Evolutionary conservation across 2,888 invertebrate genomes (phyloP), one percentile per base, ranked within the genome.

Genomic region (Adelognathus sp.): DNA sequence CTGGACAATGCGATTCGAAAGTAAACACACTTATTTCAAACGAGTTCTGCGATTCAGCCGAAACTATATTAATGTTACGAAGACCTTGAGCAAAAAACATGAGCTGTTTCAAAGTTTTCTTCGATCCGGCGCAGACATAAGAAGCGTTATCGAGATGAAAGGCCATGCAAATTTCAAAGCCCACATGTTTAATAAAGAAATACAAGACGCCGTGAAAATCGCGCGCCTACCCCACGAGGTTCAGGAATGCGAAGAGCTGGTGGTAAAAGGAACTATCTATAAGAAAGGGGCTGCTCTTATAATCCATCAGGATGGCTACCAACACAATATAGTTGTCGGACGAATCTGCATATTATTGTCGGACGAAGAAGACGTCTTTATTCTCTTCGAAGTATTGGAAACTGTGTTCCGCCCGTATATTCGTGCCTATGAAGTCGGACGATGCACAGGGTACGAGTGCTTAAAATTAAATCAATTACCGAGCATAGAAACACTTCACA

Each of bases 11-110:
- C 39, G 76, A n/a, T 84, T 82, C 63, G 84, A 84, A 61, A 82
- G 82, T 27, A 84, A 85, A 64, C 84, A 85, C 46, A 41, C 69
- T 3, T 84, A 79, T 76, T 81, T 85, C 24, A 84, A 85, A 73
- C 52, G 71, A 71, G 54, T 70, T 33, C 33, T 77, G 1, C 44
- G 72, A 50, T 63, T 39, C 16, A 14, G 24, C 0, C 76, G 71
- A 44, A 86, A 86, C 71, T 84, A 78, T 41, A 79, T 75, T 16
- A 82, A 80, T 70, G 54, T 82, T 1, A 79, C 79, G 0, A 63
- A 79, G 52, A 58, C 74, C 7, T 11, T 79, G 21, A 66, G 58
- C 27, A 16, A 41, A n/a, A 79, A 76, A 46, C 79, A 81, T 27
- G 79, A 81, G 44, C 63, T 79, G 1, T 71, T 50, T 18, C 81